Evolutionary conservation across 2,888 invertebrate species (phyloP).

Genomic region (Achlya flavicornis): DNA sequence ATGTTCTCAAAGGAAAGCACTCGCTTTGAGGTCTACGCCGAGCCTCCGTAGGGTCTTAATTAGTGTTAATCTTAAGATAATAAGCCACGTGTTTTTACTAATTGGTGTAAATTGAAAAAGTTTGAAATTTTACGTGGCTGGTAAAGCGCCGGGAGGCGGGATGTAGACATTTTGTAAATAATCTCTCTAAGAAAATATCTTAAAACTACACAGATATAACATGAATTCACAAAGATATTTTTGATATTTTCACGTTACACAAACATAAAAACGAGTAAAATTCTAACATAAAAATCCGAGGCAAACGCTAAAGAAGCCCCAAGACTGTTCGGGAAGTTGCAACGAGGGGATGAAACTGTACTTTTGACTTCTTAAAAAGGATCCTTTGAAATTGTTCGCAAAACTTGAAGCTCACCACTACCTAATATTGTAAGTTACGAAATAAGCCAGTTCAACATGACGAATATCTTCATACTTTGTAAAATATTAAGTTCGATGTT

Average conservation of each 20-base stretch:
- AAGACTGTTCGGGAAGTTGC: constrained; percentile 2
- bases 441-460: neutral
- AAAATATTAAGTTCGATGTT: neutral
- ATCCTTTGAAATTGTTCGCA: constrained; percentile 3
- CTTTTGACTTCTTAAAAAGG: constrained; percentile 7
- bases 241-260: neutral
- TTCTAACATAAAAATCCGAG: constrained; percentile 4
- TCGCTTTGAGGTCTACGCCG: constrained; percentile 65
- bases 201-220: neutral
- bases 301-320: neutral
- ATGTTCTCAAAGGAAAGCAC: constrained; percentile 68
- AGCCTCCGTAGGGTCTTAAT: constrained; percentile 68
- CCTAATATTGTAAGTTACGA: constrained; percentile 6
- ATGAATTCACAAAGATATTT: neutral
- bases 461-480: neutral
- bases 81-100: constrained; percentile 74
- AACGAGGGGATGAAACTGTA: constrained; percentile 9
- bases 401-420: constrained; percentile 6
- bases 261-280: constrained; percentile 3
- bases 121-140: constrained; percentile 29
- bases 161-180: neutral
- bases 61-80: constrained; percentile 79
- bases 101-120: constrained; percentile 68
- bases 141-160: neutral
- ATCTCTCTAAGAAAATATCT: neutral